phyloP scores from a whole-genome alignment of 2,797 vertebrate species.

The Gastrophryne carolinensis region DNA sequence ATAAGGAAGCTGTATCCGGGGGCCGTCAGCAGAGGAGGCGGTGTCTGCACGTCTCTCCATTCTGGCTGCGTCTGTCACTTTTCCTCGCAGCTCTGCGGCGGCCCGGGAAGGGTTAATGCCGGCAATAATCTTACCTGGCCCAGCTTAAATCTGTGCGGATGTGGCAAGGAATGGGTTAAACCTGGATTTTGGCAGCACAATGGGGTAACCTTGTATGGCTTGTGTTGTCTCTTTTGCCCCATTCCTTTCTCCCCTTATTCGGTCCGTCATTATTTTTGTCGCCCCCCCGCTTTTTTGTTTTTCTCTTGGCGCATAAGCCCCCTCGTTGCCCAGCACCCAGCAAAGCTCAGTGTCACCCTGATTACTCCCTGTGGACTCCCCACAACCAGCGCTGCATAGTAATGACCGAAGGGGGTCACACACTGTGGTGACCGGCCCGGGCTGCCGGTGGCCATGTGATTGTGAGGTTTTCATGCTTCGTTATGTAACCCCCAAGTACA shows the following conservation, averaged over 20 bases:
- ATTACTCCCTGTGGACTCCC: background rate
- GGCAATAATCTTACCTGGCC: background rate
- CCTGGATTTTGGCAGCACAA: background rate
- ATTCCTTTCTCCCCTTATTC: conserved; percentile 25
- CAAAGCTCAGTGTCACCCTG: background rate
- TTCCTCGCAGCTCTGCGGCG: conserved; percentile 1
- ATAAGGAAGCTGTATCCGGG: conserved; percentile 42
- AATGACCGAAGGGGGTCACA: too few species aligned
- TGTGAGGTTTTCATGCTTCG: too few species aligned
- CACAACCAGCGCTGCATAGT: too few species aligned
- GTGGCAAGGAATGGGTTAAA: conserved; percentile 9
- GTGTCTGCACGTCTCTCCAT: background rate
- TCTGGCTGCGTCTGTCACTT: conserved; percentile 35
- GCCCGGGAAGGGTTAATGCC: conserved; percentile 27
- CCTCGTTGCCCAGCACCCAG: too few species aligned
- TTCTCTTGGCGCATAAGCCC: too few species aligned
- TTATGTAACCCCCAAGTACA: too few species aligned
- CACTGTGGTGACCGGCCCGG: too few species aligned
- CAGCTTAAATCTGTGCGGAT: background rate
- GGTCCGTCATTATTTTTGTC: background rate
- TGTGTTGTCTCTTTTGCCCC: background rate
- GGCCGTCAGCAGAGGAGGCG: conserved; percentile 41
- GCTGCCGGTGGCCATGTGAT: too few species aligned
- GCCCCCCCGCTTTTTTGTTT: background rate
- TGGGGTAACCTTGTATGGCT: background rate